These are phyloP conservation scores for Anthrax anthrax DNA, from an alignment of 2,888 invertebrate species.

Conservation along the genomic window DNA sequence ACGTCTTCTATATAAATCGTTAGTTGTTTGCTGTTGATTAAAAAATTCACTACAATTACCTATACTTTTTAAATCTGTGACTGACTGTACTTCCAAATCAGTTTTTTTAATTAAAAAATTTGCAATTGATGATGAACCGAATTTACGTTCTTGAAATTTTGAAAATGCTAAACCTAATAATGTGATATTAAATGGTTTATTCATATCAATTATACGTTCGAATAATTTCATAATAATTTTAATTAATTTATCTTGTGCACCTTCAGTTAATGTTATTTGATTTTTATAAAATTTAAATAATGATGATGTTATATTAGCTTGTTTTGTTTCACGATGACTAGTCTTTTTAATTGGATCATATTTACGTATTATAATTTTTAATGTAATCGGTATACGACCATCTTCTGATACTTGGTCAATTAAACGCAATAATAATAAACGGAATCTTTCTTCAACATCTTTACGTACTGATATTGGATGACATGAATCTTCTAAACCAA, in stretches of 20 bases:
- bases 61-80: conserved; percentile 49
- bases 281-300: conserved; percentile 41
- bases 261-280: conserved; percentile 32
- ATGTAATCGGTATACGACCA: conserved; percentile 60
- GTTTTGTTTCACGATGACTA: conserved; percentile 60
- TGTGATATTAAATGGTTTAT: conserved; percentile 65
- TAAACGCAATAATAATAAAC: conserved; percentile 51
- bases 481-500: conserved; percentile 68
- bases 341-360: conserved; percentile 50
- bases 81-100: conserved; percentile 63
- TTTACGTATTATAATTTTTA: conserved; percentile 60
- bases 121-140: conserved; percentile 55
- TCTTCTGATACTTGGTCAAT: conserved; percentile 60
- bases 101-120: conserved; percentile 53
- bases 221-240: conserved; percentile 59
- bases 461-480: conserved; percentile 54
- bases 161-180: conserved; percentile 68
- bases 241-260: conserved; percentile 50
- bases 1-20: not conserved
- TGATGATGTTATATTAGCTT: conserved; percentile 55
- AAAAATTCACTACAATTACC: conserved; percentile 32
- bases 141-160: conserved; percentile 58
- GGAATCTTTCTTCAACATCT: conserved; percentile 59
- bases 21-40: conserved; percentile 12
- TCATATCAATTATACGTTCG: conserved; percentile 54